A percentile compares a stretch with the other conserved stretches of the same genome.
These are phyloP conservation scores for Passer domesticus DNA, from an alignment of 2,113 vertebrate genomes.

Conservation along the genomic window DNA sequence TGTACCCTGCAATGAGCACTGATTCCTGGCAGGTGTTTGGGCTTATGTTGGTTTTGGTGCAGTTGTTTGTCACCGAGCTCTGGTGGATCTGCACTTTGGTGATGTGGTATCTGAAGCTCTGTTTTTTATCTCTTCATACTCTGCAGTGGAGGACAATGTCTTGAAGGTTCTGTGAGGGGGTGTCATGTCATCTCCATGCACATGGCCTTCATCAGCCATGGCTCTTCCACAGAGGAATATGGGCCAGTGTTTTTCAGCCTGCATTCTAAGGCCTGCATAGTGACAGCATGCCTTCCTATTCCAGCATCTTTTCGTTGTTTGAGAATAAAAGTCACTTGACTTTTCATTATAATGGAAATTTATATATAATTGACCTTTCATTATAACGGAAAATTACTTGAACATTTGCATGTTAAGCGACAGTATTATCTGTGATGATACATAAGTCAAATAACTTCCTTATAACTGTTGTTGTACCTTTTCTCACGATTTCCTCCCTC, in stretches of 20 bases:
- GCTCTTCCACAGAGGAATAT: not conserved
- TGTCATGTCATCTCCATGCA: not conserved
- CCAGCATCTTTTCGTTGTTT: not conserved
- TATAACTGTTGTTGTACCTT: constrained; percentile 21
- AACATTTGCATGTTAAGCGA: not conserved
- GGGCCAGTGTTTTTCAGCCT: not conserved
- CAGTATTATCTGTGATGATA: constrained; percentile 32
- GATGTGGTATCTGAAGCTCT: not conserved
- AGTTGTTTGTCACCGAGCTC: not conserved
- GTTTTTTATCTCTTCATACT: not conserved
- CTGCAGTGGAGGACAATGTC: not conserved
- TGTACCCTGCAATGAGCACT: not conserved
- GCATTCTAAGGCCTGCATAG: not conserved
- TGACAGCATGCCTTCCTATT: not conserved
- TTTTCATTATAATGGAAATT: constrained; percentile 15
- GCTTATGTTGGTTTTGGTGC: not conserved
- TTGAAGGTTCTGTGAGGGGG: not conserved
- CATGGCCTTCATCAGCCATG: not conserved
- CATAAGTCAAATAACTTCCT: constrained; percentile 10
- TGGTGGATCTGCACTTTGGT: not conserved
- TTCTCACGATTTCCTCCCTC: constrained; percentile 13
- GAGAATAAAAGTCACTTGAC: not conserved
- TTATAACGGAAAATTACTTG: constrained; percentile 9
- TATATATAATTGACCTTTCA: constrained; percentile 10
- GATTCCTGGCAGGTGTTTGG: not conserved